Percentiles rank a stretch among this genome's conserved stretches.
phyloP scores from a whole-genome alignment of 2,113 vertebrate genomes.

The Tachycineta bicolor region DNA sequence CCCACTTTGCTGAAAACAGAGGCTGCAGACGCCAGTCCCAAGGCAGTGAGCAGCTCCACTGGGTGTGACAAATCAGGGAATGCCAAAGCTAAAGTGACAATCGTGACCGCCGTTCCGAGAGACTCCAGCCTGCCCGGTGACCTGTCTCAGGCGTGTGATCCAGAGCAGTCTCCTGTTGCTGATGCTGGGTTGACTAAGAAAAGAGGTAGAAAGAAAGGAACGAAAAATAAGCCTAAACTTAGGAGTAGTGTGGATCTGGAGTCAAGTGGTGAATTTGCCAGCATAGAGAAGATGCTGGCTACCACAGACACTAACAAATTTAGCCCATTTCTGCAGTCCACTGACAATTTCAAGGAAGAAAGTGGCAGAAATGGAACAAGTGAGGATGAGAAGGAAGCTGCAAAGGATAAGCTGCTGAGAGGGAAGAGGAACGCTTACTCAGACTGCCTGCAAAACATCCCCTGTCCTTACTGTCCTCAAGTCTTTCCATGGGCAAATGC shows the following conservation, averaged over 20 bases:
- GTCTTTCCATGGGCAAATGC: constrained; percentile 96
- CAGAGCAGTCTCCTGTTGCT: constrained; percentile 44
- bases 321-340: constrained; percentile 88
- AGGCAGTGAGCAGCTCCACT: not conserved
- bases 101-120: not conserved
- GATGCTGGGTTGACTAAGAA: constrained; percentile 62
- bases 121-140: constrained; percentile 37
- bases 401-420: constrained; percentile 80
- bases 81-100: constrained; percentile 53
- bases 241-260: constrained; percentile 84
- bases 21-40: constrained; percentile 25
- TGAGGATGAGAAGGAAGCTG: constrained; percentile 76
- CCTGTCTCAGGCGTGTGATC: not conserved
- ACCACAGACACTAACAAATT: constrained; percentile 96
- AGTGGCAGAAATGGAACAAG: constrained; percentile 70
- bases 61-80: constrained; percentile 62
- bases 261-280: constrained; percentile 97
- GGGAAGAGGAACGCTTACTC: constrained; percentile 92
- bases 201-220: constrained; percentile 77
- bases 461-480: constrained; percentile 90
- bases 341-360: constrained; percentile 71
- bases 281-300: constrained; percentile 96
- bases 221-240: constrained; percentile 63
- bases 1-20: constrained; percentile 87
- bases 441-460: constrained; percentile 91